These are phyloP conservation scores for Anisognathus igniventris DNA, from an alignment of 2,797 vertebrate species.

Conservation along the genomic window DNA sequence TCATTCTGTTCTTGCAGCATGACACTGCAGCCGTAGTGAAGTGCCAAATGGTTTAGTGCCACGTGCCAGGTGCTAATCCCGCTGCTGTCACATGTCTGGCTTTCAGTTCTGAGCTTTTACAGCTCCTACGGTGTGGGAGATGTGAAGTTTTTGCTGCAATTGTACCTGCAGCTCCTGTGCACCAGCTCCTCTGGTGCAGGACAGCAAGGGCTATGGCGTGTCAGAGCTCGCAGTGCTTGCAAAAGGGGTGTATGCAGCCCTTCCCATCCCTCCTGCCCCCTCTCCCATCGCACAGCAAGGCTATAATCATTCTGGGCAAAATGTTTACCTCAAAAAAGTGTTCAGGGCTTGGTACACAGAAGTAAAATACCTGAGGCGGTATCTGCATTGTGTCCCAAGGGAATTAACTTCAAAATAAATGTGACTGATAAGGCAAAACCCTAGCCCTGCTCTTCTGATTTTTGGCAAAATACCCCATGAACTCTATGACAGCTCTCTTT, in stretches of 20 bases:
- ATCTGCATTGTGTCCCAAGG: neutral
- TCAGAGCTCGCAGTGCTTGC: neutral
- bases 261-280: neutral
- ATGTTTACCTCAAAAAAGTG: neutral
- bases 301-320: neutral
- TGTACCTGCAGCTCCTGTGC: neutral
- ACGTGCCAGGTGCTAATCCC: neutral
- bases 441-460: neutral
- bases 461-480: neutral
- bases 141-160: neutral
- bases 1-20: neutral
- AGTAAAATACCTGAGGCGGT: rapidly evolving
- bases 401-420: constrained; percentile 2
- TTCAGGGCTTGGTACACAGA: neutral
- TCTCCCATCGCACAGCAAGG: neutral
- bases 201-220: neutral
- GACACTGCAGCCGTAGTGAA: rapidly evolving
- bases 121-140: neutral
- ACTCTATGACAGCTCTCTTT: neutral
- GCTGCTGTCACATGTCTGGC: neutral
- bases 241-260: neutral
- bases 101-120: neutral
- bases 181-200: neutral
- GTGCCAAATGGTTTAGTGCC: neutral
- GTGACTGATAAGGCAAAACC: neutral